phyloP scores from a whole-genome alignment of 2,888 invertebrate species.

The Junonia oenone region DNA sequence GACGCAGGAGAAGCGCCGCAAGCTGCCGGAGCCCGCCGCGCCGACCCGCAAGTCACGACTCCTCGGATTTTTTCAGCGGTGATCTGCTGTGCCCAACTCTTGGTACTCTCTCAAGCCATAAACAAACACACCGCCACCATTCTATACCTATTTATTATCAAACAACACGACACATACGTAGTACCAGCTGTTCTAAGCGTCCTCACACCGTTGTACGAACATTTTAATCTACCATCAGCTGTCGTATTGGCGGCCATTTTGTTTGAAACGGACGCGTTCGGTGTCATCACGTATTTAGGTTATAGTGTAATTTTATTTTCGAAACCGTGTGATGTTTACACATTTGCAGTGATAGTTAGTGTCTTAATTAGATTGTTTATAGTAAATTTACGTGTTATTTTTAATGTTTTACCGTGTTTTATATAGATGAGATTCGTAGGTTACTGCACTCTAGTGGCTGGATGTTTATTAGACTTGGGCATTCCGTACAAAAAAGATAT shows the following conservation, averaged over 20 bases:
- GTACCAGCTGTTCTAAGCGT: constrained; percentile 46
- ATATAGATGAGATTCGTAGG: constrained; percentile 15
- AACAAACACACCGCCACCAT: constrained; percentile 49
- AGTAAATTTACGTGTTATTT: constrained; percentile 53
- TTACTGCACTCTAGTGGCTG: constrained; percentile 19
- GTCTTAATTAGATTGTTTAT: constrained; percentile 57
- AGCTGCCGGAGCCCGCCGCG: constrained; percentile 61
- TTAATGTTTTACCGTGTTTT: constrained; percentile 42
- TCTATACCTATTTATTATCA: constrained; percentile 48
- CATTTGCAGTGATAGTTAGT: constrained; percentile 64
- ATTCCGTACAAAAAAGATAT: constrained; percentile 26
- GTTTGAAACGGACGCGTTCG: constrained; percentile 39
- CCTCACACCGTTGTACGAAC: constrained; percentile 47
- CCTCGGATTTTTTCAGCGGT: constrained; percentile 76
- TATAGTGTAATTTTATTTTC: constrained; percentile 50
- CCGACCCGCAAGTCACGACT: constrained; percentile 60
- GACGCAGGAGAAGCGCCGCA: constrained; percentile 78
- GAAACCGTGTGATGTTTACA: constrained; percentile 65
- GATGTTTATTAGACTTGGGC: constrained; percentile 17
- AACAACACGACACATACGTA: constrained; percentile 44
- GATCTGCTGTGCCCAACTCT: constrained; percentile 60
- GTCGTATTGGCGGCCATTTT: constrained; percentile 48
- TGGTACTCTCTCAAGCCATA: constrained; percentile 49
- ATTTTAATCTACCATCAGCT: constrained; percentile 40
- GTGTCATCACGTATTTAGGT: constrained; percentile 43